Base-by-base conservation (phyloP, 2,113 vertebrate species). In the Eclectus roratus region DNA sequence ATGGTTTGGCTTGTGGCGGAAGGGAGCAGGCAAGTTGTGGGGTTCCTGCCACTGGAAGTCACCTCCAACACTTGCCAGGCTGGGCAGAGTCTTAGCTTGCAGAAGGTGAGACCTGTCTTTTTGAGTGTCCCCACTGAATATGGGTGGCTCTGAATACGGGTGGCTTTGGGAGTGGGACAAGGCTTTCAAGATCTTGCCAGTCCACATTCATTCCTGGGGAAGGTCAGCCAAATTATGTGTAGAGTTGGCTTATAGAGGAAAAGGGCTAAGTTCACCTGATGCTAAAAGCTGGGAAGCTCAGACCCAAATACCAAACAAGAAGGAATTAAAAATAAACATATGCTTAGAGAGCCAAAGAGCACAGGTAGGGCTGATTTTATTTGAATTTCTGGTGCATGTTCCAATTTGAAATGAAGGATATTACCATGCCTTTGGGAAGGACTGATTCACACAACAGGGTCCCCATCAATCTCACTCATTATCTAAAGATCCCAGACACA, bases 401-500 rank as follows among this genome's bases (percentile, higher is more conserved):
- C 35, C 55, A 60, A 6, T 61, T 37, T 52, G 25, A 60, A 86
- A 39, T 0, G 1, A 60, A 17, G 19, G 13, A 25, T 60, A 7
- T 52, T 80, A 25, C 12, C 28, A 21, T 1, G 2, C 13, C 15
- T 69, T 49, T 73, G 39, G 20, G 33, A 81, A 78, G 13, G 25
- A 72, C 29, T 47, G 33, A 27, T 84, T 77, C 39, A 18, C 28
- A 14, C 24, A 47, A 11, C 16, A 69, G 17, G 13, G 15, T 39
- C 11, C 7, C 23, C 53, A n/a, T 9, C 20, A 25, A 3, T 21
- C 10, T 13, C 0, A 0, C 35, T 49, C 17, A 4, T 35, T 76
- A 27, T 33, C 37, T 70, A 15, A 86, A 69, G 49, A 50, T 23
- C 7, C 17, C 72, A 80, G 16, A 16, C 9, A 8, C 0, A 0